Evolutionary conservation across 2,888 invertebrate species (phyloP), one percentile per base, ranked within the genome.

Genomic region (Eupithecia vulgata): DNA sequence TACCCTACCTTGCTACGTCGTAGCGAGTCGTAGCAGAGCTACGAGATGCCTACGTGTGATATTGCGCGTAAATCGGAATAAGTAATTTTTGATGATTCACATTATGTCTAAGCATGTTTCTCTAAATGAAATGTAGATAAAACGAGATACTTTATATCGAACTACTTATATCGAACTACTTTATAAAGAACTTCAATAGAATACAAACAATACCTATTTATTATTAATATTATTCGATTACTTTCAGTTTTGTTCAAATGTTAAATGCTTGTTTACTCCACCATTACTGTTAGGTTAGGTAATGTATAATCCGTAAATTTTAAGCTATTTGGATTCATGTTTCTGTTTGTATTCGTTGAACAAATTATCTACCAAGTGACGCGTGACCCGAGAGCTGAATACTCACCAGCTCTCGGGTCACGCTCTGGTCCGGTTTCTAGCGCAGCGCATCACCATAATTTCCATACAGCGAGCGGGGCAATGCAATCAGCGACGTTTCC

Each of bases 21-120:
- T 68, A 68, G 67, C 67, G 34, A n/a, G 21, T 57, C 57, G 13
- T 52, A 52, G 52, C 57, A 25, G 25, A 48, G 37, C 67, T 57
- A 68, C 67, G 67, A 45, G 67, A 34, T 67, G 66, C 61, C 72
- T 73, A 73, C 69, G 69, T 73, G 72, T 37, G 15, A 37, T 35
- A 30, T 48, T 35, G n/a, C 35, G 66, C 69, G 69, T 73, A 69
- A 40, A 52, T 66, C 48, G 1, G 7, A 48, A 52, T 57, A 21
- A 57, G 25, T 13, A 12, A 45, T 5, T 25, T 57, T 12, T 21
- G 21, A 57, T 25, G 5, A 57, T 10, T 0, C 1, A 25, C 25
- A 52, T 21, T 12, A 21, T 52, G 21, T 12, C n/a, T 12, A 21
- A 21, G 4, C 21, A 21, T 52, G 4, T 10, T 48, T n/a, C 8